Conservation (phyloP, 2,113 vertebrate species). For the Gobiocypris rarus region DNA sequence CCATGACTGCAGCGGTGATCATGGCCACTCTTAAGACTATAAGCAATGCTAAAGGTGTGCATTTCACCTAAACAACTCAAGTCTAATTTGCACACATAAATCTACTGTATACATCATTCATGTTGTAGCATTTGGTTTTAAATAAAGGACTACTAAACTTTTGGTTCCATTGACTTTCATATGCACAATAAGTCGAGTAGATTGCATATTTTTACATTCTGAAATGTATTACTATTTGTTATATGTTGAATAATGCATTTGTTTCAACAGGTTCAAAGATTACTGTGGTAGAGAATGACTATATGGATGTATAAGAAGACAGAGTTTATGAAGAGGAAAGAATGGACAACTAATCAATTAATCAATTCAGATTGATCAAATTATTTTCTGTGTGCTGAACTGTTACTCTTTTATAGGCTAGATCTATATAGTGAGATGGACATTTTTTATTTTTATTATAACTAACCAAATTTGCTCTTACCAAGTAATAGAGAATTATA, state of each 20-base stretch:
- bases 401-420: no score
- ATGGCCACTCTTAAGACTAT: background rate
- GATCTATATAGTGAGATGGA: no score
- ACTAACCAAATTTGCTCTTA: no score
- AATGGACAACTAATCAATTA: background rate
- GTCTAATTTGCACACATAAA: background rate
- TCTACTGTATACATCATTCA: background rate
- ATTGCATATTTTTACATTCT: no score
- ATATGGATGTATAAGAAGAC: background rate
- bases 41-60: constrained; percentile 18
- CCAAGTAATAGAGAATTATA: no score
- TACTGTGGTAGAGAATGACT: background rate
- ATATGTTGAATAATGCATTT: background rate
- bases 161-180: no score
- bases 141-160: background rate
- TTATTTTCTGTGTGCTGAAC: background rate
- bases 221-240: no score
- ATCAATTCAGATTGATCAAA: background rate
- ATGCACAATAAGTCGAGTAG: no score
- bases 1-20: constrained; percentile 20
- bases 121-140: background rate
- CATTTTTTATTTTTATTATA: no score
- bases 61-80: background rate
- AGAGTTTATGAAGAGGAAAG: background rate
- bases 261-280: background rate